Conservation (phyloP, 2,797 vertebrate species). For the Amphiprion clarkii region DNA sequence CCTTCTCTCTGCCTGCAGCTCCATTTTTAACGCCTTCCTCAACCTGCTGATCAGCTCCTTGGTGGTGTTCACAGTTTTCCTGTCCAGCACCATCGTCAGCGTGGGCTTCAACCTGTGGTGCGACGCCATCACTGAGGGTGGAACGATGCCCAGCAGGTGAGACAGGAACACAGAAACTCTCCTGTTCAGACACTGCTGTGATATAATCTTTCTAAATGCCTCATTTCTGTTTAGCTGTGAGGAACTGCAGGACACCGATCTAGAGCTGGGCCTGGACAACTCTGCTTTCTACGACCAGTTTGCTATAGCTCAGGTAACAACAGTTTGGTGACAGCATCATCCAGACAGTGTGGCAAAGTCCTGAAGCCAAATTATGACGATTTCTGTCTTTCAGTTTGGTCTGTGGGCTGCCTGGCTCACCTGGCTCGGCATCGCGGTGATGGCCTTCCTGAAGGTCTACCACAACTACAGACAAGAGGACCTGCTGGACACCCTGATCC, state of each 20-base stretch:
- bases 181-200: neutral
- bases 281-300: slow-evolving; percentile 97
- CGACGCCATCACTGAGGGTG: slow-evolving; percentile 93
- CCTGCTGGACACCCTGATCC: slow-evolving; percentile 94
- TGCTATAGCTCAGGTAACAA: slow-evolving; percentile 92
- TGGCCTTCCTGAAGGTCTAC: slow-evolving; percentile 97
- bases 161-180: slow-evolving; percentile 17
- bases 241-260: slow-evolving; percentile 92
- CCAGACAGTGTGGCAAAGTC: neutral
- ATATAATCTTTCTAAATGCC: neutral
- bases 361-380: neutral
- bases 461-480: slow-evolving; percentile 96
- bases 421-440: slow-evolving; percentile 93
- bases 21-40: slow-evolving; percentile 95
- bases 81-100: slow-evolving; percentile 96
- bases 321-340: neutral
- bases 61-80: slow-evolving; percentile 94
- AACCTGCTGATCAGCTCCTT: slow-evolving; percentile 94
- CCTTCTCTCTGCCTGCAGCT: slow-evolving; percentile 81
- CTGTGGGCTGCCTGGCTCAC: slow-evolving; percentile 97
- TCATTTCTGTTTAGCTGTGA: slow-evolving; percentile 87
- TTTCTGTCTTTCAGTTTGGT: slow-evolving; percentile 87
- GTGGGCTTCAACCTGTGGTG: slow-evolving; percentile 99
- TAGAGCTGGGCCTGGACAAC: slow-evolving; percentile 94
- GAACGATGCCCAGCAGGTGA: slow-evolving; percentile 91